Evolutionary conservation across 1,140 invertebrate genomes (phyloP), one percentile per base, ranked within the genome.

Genomic region (Drosophila ironensis): DNA sequence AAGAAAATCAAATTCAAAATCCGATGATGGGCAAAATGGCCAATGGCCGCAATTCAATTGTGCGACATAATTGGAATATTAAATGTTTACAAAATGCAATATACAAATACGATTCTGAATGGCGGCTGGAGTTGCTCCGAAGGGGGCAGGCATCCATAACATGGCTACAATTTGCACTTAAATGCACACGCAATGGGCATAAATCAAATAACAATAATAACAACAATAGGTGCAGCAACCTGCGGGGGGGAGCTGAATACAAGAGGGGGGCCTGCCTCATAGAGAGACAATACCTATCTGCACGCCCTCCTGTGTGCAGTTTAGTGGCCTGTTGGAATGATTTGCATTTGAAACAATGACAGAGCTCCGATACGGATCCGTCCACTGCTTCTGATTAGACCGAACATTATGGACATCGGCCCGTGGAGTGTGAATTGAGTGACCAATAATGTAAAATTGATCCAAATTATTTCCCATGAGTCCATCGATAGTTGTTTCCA

Each of bases 71-170:
- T 84, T 82, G 77, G 78, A 82, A 77, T 84, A 82, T 82, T 84
- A 82, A 82, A 82, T 82, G 77, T 82, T 82, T 84, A 82, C 78
- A 77, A 82, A 84, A 84, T 77, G 56, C 63, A 82, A 82, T 70
- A 82, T 63, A 66, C 77, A 84, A 77, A 84, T 72, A 72, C 61
- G 51, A 33, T 37, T 6, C 20, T 17, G 37, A 17, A 8, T 22
- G 35, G 16, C 7, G 20, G 22, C 16, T 24, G 7, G 25, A 19
- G 40, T 8, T 12, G 33, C 14, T 11, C n/a, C 7, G 9, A 9
- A 30, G n/a, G 28, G 12, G 17, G 17, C 17, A 14, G 35, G 25
- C 61, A 25, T 28, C 14, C 30, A 30, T 24, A 50, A 50, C 72
- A 60, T 60, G 53, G 68, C 77, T 69, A 56, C 78, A 82, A 82